These are phyloP conservation scores for Triplophysa tibetana DNA, from an alignment of 2,113 vertebrate species.

Conservation along the genomic window DNA sequence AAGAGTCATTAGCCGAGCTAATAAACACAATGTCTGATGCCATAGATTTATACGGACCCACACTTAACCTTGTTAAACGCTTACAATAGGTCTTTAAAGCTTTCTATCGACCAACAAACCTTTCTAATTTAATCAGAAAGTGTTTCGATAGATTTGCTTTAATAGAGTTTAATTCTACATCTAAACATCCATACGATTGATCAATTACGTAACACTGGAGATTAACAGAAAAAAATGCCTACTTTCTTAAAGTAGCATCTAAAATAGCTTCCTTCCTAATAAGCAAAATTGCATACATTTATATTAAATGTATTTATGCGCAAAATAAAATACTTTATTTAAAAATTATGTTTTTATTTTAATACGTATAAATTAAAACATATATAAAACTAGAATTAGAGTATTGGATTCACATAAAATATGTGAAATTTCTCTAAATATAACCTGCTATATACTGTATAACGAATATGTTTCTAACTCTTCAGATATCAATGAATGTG, in stretches of 20 bases:
- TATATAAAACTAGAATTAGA: not conserved
- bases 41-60: not conserved
- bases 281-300: too few relatives aligned
- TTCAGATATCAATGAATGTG: conserved; percentile 89
- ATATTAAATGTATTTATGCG: too few relatives aligned
- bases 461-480: not conserved
- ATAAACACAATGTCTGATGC: not conserved
- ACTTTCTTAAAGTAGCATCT: too few relatives aligned
- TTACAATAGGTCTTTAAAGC: not conserved
- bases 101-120: not conserved
- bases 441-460: not conserved
- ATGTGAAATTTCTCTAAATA: too few relatives aligned
- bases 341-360: too few relatives aligned
- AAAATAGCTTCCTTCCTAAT: too few relatives aligned
- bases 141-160: not conserved
- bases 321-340: too few relatives aligned
- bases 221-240: not conserved
- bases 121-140: not conserved
- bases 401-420: not conserved
- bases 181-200: not conserved
- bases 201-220: not conserved
- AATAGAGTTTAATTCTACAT: not conserved
- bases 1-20: not conserved
- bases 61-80: not conserved
- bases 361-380: too few relatives aligned